Evolutionary conservation across 2,797 vertebrate species (phyloP).

Genomic region (Spheniscus humboldti): DNA sequence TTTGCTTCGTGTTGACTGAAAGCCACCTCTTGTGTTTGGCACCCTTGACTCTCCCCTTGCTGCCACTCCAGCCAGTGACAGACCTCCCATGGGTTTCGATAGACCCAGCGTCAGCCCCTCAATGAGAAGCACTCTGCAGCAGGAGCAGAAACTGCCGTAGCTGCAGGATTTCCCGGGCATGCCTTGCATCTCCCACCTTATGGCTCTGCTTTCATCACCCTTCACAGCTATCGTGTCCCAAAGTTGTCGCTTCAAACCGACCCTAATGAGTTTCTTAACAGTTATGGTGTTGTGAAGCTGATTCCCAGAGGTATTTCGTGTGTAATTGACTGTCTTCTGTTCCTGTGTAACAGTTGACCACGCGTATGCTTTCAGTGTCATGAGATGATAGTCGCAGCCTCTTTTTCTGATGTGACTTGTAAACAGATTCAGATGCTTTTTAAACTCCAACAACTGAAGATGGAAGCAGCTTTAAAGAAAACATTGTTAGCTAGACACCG

Average conservation of each 20-base stretch:
- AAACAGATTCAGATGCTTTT: background rate
- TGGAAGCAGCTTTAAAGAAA: background rate
- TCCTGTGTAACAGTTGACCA: background rate
- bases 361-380: background rate
- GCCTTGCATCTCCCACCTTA: background rate
- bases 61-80: background rate
- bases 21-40: background rate
- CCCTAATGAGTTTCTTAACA: background rate
- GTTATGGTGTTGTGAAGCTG: background rate
- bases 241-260: fast-evolving
- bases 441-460: background rate
- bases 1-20: background rate
- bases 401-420: background rate
- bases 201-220: background rate
- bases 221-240: background rate
- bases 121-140: background rate
- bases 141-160: background rate
- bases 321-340: background rate
- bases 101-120: background rate
- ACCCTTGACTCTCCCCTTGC: background rate
- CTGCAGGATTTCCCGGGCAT: background rate
- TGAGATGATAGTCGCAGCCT: background rate
- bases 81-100: background rate
- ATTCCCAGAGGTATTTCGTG: background rate
- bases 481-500: background rate